A percentile compares a stretch with the other conserved stretches of the same genome.
Evolutionary conservation across 2,888 invertebrate species (phyloP).

Genomic region (Hetaerina titia): DNA sequence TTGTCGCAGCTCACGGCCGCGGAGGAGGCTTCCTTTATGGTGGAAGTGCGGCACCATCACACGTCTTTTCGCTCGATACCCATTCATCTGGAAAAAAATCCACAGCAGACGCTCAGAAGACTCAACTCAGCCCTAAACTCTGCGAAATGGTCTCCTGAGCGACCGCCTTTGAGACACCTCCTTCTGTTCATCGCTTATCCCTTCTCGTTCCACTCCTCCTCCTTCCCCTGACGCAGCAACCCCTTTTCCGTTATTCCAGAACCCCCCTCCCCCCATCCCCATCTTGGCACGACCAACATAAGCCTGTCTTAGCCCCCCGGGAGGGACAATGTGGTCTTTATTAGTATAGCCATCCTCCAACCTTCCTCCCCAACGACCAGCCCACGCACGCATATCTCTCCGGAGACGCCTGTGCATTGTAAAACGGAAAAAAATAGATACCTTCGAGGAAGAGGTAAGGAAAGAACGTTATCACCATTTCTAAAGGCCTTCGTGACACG

Average conservation of each 20-base stretch:
- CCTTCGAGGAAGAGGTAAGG: background rate
- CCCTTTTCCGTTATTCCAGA: background rate
- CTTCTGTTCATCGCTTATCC: background rate
- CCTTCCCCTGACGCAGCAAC: background rate
- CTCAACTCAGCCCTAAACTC: too few relatives aligned
- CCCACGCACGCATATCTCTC: background rate
- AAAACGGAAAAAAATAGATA: background rate
- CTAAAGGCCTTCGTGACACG: background rate
- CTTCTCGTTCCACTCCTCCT: background rate
- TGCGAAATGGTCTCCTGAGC: too few relatives aligned
- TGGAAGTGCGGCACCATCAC: too few relatives aligned
- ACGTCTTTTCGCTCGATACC: too few relatives aligned
- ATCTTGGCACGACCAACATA: background rate
- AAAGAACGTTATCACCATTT: background rate
- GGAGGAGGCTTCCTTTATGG: too few relatives aligned
- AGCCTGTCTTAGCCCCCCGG: background rate
- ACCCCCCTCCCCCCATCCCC: background rate
- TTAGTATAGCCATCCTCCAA: background rate
- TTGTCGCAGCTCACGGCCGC: too few relatives aligned
- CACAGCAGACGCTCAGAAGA: too few relatives aligned
- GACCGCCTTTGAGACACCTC: background rate
- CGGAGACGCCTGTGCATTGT: background rate
- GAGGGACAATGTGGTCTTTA: conserved; percentile 23
- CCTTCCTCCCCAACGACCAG: background rate
- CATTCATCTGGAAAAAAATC: too few relatives aligned